phyloP scores from a whole-genome alignment of 2,888 invertebrate species.

The Chloroclysta siterata region DNA sequence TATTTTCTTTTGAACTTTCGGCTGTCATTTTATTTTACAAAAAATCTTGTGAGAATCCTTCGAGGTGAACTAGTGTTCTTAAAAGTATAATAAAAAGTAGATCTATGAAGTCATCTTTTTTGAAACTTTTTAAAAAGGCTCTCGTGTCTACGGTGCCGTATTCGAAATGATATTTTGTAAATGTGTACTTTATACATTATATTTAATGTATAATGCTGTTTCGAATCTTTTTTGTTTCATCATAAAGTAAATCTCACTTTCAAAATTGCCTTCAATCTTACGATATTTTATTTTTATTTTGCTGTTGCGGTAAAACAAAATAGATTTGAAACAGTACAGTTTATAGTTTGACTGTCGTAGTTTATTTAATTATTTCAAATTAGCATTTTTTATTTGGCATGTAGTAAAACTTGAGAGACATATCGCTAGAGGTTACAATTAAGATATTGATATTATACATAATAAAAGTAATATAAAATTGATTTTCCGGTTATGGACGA shows the following conservation, averaged over 20 bases:
- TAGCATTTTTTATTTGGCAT: constrained; percentile 69
- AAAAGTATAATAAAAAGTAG: constrained; percentile 48
- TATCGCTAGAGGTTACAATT: constrained; percentile 79
- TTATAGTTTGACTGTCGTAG: constrained; percentile 65
- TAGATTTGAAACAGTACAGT: constrained; percentile 39
- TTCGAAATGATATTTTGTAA: constrained; percentile 77
- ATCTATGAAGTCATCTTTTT: constrained; percentile 66
- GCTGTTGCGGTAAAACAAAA: constrained; percentile 31
- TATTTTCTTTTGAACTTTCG: constrained; percentile 33
- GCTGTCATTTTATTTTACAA: constrained; percentile 42
- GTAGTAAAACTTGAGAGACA: constrained; percentile 80
- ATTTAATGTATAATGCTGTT: constrained; percentile 60
- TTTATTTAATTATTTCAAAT: constrained; percentile 59
- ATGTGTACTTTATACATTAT: constrained; percentile 81
- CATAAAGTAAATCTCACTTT: constrained; percentile 20
- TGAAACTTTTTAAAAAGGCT: constrained; percentile 72
- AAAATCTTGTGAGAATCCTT: constrained; percentile 45
- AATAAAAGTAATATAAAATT: constrained; percentile 53
- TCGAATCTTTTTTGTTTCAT: constrained; percentile 33
- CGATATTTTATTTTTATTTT: constrained; percentile 18
- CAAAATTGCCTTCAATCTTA: constrained; percentile 28
- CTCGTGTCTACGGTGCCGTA: constrained; percentile 53
- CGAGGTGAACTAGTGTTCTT: constrained; percentile 54
- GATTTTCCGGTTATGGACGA: constrained; percentile 50
- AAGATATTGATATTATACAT: constrained; percentile 72